phyloP scores from a whole-genome alignment of 2,888 invertebrate species.

The Melanchra persicariae region DNA sequence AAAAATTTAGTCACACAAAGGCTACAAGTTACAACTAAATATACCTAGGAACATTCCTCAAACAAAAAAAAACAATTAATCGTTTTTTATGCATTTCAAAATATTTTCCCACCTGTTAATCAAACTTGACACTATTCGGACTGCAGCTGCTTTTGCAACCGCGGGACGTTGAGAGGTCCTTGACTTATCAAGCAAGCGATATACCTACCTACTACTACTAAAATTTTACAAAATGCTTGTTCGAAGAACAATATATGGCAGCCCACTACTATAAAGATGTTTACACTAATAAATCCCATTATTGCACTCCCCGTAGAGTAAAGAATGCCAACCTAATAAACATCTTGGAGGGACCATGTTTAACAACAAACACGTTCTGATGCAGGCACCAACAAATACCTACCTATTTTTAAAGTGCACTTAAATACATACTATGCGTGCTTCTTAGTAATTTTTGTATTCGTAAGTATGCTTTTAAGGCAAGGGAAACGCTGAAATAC shows the following conservation, averaged over 20 bases:
- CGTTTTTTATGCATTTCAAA: background rate
- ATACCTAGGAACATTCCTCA: background rate
- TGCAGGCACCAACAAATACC: constrained; percentile 16
- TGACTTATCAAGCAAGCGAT: constrained; percentile 10
- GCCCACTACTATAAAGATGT: constrained; percentile 37
- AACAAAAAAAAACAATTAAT: background rate
- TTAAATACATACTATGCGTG: background rate
- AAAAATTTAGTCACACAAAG: background rate
- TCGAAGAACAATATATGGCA: constrained; percentile 42
- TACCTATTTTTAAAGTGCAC: background rate
- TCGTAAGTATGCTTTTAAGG: background rate
- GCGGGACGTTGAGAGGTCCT: constrained; percentile 18
- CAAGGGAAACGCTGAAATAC: background rate
- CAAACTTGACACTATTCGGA: background rate
- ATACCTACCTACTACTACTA: background rate
- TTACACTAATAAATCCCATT: constrained; percentile 58
- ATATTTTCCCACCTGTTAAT: constrained; percentile 20
- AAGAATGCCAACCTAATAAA: constrained; percentile 55
- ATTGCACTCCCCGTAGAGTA: constrained; percentile 53
- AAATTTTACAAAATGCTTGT: constrained; percentile 14
- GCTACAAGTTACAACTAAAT: background rate
- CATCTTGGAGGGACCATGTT: constrained; percentile 33
- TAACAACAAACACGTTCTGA: constrained; percentile 25
- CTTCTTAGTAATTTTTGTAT: background rate
- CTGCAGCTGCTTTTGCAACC: constrained; percentile 27